A percentile compares a stretch with the other conserved stretches of the same genome.
Conservation (phyloP, 2,797 vertebrate species). For the Muscicapa comitata region DNA sequence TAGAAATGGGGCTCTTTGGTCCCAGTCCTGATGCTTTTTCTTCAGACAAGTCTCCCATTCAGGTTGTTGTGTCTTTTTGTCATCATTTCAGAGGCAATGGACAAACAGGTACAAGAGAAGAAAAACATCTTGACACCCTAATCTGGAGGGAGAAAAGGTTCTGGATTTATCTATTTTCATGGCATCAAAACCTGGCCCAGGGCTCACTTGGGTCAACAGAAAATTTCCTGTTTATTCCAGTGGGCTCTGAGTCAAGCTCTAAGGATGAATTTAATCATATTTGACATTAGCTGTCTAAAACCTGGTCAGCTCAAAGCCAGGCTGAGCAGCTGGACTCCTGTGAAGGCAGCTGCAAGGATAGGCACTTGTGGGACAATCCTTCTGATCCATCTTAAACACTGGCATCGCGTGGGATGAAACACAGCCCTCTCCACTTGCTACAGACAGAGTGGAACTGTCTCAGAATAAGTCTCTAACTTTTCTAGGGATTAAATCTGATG, state of each 20-base stretch:
- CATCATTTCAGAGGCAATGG: neutral
- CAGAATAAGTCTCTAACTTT: neutral
- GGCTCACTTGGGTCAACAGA: neutral
- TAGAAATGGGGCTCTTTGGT: neutral
- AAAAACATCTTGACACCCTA: neutral
- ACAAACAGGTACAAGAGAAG: neutral
- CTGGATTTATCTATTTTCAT: neutral
- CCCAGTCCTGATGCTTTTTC: neutral
- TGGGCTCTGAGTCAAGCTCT: neutral
- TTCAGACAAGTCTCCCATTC: neutral
- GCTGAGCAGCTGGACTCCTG: neutral
- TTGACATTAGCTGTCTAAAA: slow-evolving; percentile 4
- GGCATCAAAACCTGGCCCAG: neutral
- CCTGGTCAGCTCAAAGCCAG: neutral
- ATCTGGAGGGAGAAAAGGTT: neutral
- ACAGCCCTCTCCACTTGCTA: neutral
- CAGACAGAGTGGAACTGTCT: neutral
- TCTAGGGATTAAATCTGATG: neutral
- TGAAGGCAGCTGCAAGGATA: neutral
- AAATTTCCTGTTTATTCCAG: neutral
- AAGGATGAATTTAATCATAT: slow-evolving; percentile 9
- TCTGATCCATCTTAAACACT: neutral
- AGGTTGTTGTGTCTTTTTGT: neutral
- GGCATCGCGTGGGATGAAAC: neutral
- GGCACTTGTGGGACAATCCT: neutral